A percentile compares a stretch with the other conserved stretches of the same genome.
Evolutionary conservation across 30 jellyfish, hydroid and myxozoan species (phyloP).

Genomic region (Chrysaora quinquecirrha): DNA sequence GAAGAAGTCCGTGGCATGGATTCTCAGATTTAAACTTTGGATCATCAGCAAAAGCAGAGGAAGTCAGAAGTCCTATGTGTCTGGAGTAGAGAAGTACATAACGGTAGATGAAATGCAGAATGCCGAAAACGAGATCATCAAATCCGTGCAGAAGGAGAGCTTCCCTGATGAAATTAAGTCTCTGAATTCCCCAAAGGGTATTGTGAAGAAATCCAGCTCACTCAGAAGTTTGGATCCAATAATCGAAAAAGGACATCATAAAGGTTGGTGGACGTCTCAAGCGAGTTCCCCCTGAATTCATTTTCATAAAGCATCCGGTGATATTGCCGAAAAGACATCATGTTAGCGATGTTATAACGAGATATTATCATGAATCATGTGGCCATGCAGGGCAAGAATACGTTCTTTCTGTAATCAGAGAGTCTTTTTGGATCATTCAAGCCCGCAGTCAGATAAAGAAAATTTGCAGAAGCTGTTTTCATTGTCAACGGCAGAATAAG

Average conservation of each 20-base stretch:
- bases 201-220: constrained; percentile 4
- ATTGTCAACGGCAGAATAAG: constrained; percentile 22
- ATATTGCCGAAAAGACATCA: constrained; percentile 55
- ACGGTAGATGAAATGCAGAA: constrained; percentile 14
- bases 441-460: constrained; percentile 34
- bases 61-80: background rate
- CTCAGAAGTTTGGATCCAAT: constrained; percentile 23
- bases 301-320: constrained; percentile 45
- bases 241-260: constrained; percentile 21
- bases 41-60: background rate
- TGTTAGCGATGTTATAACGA: constrained; percentile 20
- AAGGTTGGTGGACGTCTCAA: constrained; percentile 72
- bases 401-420: constrained; percentile 38
- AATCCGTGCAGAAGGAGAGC: constrained; percentile 23
- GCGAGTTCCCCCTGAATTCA: constrained; percentile 13
- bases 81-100: constrained; percentile 1
- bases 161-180: constrained; percentile 29
- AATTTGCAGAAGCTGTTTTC: constrained; percentile 18
- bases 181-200: constrained; percentile 3
- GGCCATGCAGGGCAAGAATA: constrained; percentile 54
- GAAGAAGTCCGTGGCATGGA: constrained; percentile 22
- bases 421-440: constrained; percentile 36
- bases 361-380: constrained; percentile 37
- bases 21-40: background rate
- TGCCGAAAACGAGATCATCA: constrained; percentile 41